A percentile compares a stretch with the other conserved stretches of the same genome.
These are phyloP conservation scores for Crotalus viridis DNA, from an alignment of 2,113 vertebrate genomes.

Conservation along the genomic window DNA sequence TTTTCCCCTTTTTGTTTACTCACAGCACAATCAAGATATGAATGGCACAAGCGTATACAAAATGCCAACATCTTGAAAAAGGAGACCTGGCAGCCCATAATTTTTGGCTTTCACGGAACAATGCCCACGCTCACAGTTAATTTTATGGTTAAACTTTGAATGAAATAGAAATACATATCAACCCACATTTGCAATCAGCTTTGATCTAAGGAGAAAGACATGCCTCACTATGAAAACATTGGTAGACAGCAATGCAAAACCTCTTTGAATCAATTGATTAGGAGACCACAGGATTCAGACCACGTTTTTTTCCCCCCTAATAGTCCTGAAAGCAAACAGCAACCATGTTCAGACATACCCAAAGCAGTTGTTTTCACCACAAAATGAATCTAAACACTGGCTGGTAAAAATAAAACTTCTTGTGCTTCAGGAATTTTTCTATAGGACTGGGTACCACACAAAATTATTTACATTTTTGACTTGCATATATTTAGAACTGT, in stretches of 20 bases:
- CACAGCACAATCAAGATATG: neutral
- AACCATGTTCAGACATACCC: neutral
- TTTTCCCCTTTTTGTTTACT: neutral
- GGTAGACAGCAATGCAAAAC: neutral
- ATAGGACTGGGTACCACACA: neutral
- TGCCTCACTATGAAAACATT: neutral
- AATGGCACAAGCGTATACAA: neutral
- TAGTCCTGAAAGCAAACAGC: neutral
- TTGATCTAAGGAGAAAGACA: neutral
- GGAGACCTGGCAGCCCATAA: neutral
- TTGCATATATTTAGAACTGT: neutral
- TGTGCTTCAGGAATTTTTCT: slow-evolving; percentile 27
- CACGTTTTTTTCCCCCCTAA: rapidly evolving
- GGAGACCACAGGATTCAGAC: rapidly evolving
- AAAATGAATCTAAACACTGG: neutral
- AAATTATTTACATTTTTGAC: slow-evolving; percentile 17
- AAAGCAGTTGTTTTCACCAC: neutral
- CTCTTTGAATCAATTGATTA: slow-evolving; percentile 10
- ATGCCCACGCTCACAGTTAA: neutral
- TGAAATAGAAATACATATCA: neutral
- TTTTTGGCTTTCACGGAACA: neutral
- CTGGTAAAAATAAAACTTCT: neutral
- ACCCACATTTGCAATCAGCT: neutral
- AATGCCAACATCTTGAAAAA: neutral
- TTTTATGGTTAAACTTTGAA: neutral